Percentiles rank a stretch among this genome's conserved stretches.
Conservation (phyloP, 2,888 invertebrate genomes). For the Brassicogethes aeneus region DNA sequence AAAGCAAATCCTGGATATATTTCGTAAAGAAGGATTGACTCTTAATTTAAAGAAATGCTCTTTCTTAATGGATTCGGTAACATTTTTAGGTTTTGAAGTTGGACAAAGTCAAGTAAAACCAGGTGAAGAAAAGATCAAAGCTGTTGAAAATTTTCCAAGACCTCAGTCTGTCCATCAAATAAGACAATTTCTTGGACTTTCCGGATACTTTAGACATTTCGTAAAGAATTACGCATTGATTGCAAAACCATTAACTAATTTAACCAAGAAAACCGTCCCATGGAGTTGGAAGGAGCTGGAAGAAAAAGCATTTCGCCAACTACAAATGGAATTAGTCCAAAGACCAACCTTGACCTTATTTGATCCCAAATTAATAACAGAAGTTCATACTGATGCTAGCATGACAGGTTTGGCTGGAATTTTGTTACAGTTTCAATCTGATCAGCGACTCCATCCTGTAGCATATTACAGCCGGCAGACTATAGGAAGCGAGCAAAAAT, state of each 20-base stretch:
- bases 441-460: conserved; percentile 20
- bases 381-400: conserved; percentile 26
- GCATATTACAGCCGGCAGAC: conserved; percentile 30
- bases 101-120: conserved; percentile 15
- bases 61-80: conserved; percentile 11
- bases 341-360: conserved; percentile 17
- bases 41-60: conserved; percentile 15
- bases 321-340: conserved; percentile 7
- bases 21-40: conserved; percentile 14
- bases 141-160: conserved; percentile 19
- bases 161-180: conserved; percentile 21
- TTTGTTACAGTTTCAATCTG: conserved; percentile 22
- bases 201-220: conserved; percentile 28
- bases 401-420: conserved; percentile 22
- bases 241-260: conserved; percentile 20
- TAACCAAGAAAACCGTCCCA: conserved; percentile 13
- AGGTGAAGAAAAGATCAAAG: conserved; percentile 20
- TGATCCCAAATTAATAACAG: conserved; percentile 18
- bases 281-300: conserved; percentile 13
- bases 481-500: conserved; percentile 25
- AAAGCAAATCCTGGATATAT: too few relatives aligned
- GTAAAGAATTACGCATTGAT: conserved; percentile 20
- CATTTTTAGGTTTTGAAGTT: conserved; percentile 16
- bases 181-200: too few relatives aligned
- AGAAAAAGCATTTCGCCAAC: conserved; percentile 14